Base-by-base conservation (phyloP, 2,113 vertebrate genomes). In the Leiothrix lutea region DNA sequence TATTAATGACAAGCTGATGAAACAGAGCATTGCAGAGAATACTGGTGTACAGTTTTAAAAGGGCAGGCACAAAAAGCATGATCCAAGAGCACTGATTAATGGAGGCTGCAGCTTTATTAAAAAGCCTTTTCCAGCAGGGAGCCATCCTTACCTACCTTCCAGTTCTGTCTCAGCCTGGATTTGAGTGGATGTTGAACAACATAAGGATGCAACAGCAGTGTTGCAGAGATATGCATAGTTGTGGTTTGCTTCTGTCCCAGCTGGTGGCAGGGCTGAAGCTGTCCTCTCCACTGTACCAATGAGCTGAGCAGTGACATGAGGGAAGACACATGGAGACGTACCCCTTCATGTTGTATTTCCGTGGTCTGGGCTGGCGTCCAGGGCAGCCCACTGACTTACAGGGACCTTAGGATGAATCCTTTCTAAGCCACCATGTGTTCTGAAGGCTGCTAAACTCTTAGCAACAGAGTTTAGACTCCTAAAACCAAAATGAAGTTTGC, bases 11-110 rank as follows among this genome's bases (percentile, higher is more conserved):
- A 74, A 64, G 53, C 77, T 86, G 67, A 75, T 78, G 88, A 93
- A 88, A 50, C 26, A n/a, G 75, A 80, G 64, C 28, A n/a, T 80
- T 78, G 45, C 50, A 48, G 73, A 82, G 64, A 80, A 36, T 67
- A 25, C 45, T 90, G 78, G 57, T 87, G 26, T 95, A 57, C 65
- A 54, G 56, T 77, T 95, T 95, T 88, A 84, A 88, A 83, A 86
- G 42, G 80, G 53, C 56, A 79, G 48, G 35, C 89, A 51, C 47
- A 87, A 31, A 89, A 81, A 69, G 2, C 28, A 2, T 26, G 35
- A 93, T 22, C 67, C 15, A 35, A 57, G 56, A 88, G 4, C 67
- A n/a, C 12, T 58, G 42, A 75, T 40, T 64, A 57, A 26, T 4
- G 60, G 71, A 62, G 33, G 36, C 51, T 88, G 25, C 28, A 38